A percentile compares a stretch with the other conserved stretches of the same genome.
Evolutionary conservation across 2,113 vertebrate genomes (phyloP).

Genomic region (Rhinolophus ferrumequinum): DNA sequence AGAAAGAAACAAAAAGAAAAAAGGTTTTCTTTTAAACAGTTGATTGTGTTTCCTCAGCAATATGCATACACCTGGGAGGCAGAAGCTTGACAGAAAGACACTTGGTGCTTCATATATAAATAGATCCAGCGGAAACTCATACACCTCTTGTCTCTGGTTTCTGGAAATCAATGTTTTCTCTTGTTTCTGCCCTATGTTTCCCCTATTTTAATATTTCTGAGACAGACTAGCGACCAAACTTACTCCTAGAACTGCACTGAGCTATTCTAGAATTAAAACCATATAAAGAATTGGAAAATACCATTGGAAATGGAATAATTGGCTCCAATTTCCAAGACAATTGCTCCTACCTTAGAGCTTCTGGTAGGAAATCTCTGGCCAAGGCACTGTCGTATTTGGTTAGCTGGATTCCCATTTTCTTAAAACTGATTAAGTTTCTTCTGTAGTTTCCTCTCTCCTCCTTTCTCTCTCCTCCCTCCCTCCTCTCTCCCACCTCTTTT

Average conservation of each 20-base stretch:
- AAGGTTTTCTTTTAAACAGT: conserved; percentile 43
- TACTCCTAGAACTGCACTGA: conserved; percentile 60
- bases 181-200: background rate
- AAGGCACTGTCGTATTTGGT: background rate
- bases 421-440: background rate
- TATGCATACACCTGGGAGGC: conserved; percentile 51
- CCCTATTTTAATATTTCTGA: conserved; percentile 48
- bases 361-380: background rate
- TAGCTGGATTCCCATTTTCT: conserved; percentile 19
- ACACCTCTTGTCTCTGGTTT: conserved; percentile 36
- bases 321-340: conserved; percentile 64
- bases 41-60: conserved; percentile 51
- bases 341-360: conserved; percentile 56
- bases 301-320: conserved; percentile 60
- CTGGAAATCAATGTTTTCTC: background rate
- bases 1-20: conserved; percentile 18
- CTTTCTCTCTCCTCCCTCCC: background rate
- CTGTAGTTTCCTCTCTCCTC: background rate
- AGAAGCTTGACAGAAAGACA: conserved; percentile 48
- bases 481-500: background rate
- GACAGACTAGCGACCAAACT: conserved; percentile 34
- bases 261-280: conserved; percentile 25
- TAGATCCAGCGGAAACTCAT: background rate
- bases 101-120: conserved; percentile 44
- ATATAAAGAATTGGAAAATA: conserved; percentile 54